These are phyloP conservation scores for Caenorhabditis tropicalis DNA, from an alignment of 1,140 invertebrate species.

Conservation along the genomic window DNA sequence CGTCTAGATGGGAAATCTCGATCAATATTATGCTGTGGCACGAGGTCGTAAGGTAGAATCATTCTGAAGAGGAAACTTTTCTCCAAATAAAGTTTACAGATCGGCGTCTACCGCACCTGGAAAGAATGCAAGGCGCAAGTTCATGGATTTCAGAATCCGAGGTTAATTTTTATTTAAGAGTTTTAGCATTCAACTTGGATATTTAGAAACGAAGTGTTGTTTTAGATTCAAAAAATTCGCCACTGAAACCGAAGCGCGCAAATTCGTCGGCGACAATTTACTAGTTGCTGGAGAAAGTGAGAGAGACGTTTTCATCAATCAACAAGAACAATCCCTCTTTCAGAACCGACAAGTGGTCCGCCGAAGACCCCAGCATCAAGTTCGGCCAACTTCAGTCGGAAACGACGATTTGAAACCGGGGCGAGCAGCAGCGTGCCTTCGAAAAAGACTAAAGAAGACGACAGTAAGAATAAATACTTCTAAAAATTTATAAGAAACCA, in stretches of 20 bases:
- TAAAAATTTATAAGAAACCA: no score
- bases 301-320: background rate
- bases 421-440: no score
- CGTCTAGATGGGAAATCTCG: background rate
- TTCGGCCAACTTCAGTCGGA: no score
- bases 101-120: slow-evolving; percentile 75
- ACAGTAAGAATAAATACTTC: background rate
- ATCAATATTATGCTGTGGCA: slow-evolving; percentile 74
- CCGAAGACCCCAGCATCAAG: no score
- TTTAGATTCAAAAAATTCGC: slow-evolving; percentile 79
- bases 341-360: background rate
- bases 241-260: slow-evolving; percentile 76
- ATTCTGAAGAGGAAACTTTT: background rate
- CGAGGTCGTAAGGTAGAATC: slow-evolving; percentile 68
- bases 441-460: background rate
- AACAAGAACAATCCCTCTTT: background rate
- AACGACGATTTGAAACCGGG: no score
- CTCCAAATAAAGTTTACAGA: background rate
- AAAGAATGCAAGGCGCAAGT: slow-evolving; percentile 81
- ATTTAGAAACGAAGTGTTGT: background rate
- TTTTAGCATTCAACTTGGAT: background rate
- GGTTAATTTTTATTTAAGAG: slow-evolving; percentile 71
- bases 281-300: background rate
- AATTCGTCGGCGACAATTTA: slow-evolving; percentile 74
- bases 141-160: slow-evolving; percentile 78